These are phyloP conservation scores for Lepidurus apus DNA, from an alignment of 1,140 invertebrate genomes.

Conservation along the genomic window DNA sequence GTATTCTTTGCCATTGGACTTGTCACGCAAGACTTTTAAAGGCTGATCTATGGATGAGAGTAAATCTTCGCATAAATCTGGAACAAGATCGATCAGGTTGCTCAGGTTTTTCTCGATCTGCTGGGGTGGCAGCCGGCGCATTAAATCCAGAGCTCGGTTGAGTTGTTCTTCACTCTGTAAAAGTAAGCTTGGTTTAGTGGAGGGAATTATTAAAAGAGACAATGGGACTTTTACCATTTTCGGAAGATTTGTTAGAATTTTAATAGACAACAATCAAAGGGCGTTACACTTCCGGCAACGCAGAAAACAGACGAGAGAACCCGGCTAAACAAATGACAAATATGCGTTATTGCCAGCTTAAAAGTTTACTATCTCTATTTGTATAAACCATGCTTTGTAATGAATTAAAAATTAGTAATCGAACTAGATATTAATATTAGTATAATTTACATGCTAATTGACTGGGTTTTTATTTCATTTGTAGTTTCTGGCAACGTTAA, in stretches of 20 bases:
- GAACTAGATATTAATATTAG: too few relatives aligned
- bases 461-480: not conserved
- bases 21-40: slow-evolving; percentile 94
- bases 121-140: slow-evolving; percentile 96
- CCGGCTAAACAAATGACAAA: slow-evolving; percentile 21
- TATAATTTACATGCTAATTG: too few relatives aligned
- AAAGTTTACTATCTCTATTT: not conserved
- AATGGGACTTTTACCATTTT: not conserved
- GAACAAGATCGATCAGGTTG: slow-evolving; percentile 95
- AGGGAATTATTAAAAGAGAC: not conserved
- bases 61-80: slow-evolving; percentile 91
- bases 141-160: slow-evolving; percentile 97
- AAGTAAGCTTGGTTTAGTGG: slow-evolving; percentile 33
- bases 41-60: slow-evolving; percentile 98
- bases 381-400: too few relatives aligned
- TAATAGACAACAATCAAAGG: slow-evolving; percentile 22
- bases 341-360: not conserved
- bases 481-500: not conserved
- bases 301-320: not conserved
- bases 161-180: slow-evolving; percentile 92
- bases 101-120: slow-evolving; percentile 98
- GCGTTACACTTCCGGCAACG: slow-evolving; percentile 20
- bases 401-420: too few relatives aligned
- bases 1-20: slow-evolving; percentile 91
- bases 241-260: slow-evolving; percentile 14